Evolutionary conservation across 1,140 invertebrate species (phyloP).

Genomic region (Zophobas morio): DNA sequence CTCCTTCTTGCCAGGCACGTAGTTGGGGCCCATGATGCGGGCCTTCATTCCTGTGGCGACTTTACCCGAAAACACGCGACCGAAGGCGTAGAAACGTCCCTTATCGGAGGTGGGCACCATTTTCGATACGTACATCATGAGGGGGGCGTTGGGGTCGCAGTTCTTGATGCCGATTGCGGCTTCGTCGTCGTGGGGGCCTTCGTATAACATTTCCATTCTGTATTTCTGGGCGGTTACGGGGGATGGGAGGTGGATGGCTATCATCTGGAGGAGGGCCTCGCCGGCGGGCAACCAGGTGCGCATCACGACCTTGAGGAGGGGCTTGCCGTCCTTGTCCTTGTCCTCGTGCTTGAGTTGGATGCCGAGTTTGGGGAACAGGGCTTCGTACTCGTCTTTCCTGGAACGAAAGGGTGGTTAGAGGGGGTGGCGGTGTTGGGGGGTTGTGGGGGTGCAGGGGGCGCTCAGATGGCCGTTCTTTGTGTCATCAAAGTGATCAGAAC

Average conservation of each 20-base stretch:
- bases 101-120: conserved; percentile 99
- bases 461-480: conserved; percentile 56
- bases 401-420: conserved; percentile 51
- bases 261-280: conserved; percentile 99
- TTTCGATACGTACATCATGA: conserved; percentile 99
- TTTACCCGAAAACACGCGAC: conserved; percentile 99
- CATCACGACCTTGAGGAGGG: conserved; percentile 96
- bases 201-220: conserved; percentile 99
- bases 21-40: conserved; percentile 99
- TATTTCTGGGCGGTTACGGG: conserved; percentile 99
- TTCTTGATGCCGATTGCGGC: conserved; percentile 89
- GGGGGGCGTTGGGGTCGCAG: conserved; percentile 95
- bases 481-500: conserved; percentile 54
- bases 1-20: conserved; percentile 97
- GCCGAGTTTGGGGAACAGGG: conserved; percentile 89
- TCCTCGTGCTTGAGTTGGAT: conserved; percentile 96
- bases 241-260: conserved; percentile 99
- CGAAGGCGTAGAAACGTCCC: conserved; percentile 99
- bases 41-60: conserved; percentile 96
- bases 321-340: conserved; percentile 95
- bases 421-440: no score
- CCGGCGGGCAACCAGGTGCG: conserved; percentile 99
- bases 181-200: conserved; percentile 98
- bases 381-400: conserved; percentile 93
- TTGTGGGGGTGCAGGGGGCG: background rate